Percentiles rank a stretch among this genome's conserved stretches.
Evolutionary conservation across 2,113 vertebrate species (phyloP).

Genomic region (Antechinus stuartii): DNA sequence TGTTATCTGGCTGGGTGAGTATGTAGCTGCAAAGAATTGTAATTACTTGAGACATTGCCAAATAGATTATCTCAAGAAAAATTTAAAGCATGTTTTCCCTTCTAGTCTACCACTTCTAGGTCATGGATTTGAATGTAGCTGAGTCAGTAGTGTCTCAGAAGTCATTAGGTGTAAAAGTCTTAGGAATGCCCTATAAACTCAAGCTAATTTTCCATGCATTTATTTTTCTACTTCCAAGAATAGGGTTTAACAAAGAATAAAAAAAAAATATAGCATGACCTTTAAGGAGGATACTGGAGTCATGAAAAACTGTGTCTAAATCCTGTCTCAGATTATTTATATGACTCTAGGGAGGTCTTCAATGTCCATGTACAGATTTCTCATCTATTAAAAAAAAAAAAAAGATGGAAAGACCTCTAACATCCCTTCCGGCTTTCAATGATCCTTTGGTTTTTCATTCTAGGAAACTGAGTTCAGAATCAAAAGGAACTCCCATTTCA

Average conservation of each 20-base stretch:
- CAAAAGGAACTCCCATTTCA: not conserved
- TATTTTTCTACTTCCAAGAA: not conserved
- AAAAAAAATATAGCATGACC: not conserved
- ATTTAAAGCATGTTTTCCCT: slow-evolving; percentile 38
- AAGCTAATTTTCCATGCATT: not conserved
- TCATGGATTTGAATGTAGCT: slow-evolving; percentile 43
- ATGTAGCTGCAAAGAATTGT: slow-evolving; percentile 64
- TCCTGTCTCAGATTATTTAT: not conserved
- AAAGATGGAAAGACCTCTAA: not conserved
- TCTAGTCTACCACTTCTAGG: slow-evolving; percentile 34
- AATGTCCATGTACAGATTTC: not conserved
- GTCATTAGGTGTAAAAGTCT: not conserved
- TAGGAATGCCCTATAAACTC: slow-evolving; percentile 14
- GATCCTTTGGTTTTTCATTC: not conserved
- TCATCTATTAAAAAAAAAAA: not conserved
- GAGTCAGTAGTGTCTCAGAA: not conserved
- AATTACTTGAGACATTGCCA: slow-evolving; percentile 77
- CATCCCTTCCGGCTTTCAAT: not conserved
- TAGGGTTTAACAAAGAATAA: not conserved
- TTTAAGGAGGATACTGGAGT: not conserved
- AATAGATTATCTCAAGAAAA: slow-evolving; percentile 67
- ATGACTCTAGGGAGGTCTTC: not conserved
- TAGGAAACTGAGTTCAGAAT: not conserved
- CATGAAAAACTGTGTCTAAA: not conserved
- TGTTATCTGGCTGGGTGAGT: slow-evolving; percentile 75